Conservation (phyloP, 2,113 vertebrate species). For the Lepidothrix coronata region DNA sequence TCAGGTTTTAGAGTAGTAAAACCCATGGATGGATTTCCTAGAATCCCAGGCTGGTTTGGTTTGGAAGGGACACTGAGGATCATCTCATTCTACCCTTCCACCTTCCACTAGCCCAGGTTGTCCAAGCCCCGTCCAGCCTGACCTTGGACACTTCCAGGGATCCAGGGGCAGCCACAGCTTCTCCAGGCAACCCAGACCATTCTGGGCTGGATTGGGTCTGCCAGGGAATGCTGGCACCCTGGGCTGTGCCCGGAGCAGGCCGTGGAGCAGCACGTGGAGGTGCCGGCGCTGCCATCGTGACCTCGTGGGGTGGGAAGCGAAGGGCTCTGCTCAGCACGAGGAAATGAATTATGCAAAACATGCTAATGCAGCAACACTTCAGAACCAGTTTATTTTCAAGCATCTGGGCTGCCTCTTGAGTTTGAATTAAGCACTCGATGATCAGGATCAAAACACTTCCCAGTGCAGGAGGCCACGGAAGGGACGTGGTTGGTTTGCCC, state of each 20-base stretch:
- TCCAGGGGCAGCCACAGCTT: background rate
- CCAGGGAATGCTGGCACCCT: background rate
- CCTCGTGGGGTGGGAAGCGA: background rate
- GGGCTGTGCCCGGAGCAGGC: background rate
- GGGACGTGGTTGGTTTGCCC: rapidly evolving
- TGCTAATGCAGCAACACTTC: background rate
- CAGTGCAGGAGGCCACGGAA: background rate
- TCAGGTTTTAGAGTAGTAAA: too few relatives aligned
- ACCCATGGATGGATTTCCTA: too few relatives aligned
- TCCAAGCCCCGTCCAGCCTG: background rate
- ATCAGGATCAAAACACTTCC: background rate
- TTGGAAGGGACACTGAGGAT: background rate
- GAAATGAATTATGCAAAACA: background rate
- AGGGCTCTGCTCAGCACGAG: background rate
- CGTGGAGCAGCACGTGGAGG: background rate
- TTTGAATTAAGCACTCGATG: background rate
- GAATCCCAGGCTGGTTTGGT: background rate
- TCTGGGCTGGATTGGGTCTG: rapidly evolving
- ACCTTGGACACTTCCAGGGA: background rate
- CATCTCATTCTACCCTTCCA: background rate
- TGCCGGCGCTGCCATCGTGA: background rate
- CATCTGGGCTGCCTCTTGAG: background rate
- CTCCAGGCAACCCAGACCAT: background rate
- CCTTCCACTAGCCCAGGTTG: rapidly evolving
- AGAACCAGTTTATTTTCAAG: background rate